Evolutionary conservation across 1,140 invertebrate species (phyloP).

Genomic region (Drosophila takahashii): DNA sequence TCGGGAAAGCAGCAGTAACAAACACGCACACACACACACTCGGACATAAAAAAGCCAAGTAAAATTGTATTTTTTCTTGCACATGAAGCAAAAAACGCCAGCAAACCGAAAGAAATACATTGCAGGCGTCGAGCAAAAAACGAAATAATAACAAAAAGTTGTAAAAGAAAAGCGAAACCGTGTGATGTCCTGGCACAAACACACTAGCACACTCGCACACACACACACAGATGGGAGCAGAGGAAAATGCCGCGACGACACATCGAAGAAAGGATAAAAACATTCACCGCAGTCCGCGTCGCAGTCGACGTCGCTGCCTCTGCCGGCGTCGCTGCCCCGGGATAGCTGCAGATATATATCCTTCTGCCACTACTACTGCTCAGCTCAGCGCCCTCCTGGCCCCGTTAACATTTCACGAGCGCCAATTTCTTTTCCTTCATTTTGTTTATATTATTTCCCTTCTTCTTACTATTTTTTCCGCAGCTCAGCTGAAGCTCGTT

Average conservation of each 20-base stretch:
- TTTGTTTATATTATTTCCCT: conserved; percentile 76
- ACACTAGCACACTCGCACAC: conserved; percentile 30
- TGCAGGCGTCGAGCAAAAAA: conserved; percentile 75
- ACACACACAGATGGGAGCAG: conserved; percentile 24
- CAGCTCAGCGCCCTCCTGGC: conserved; percentile 33
- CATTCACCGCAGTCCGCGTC: conserved; percentile 54
- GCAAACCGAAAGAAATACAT: conserved; percentile 81
- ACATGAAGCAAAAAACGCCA: conserved; percentile 78
- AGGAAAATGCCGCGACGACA: conserved; percentile 61
- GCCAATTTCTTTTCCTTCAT: conserved; percentile 78
- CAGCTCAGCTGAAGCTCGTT: conserved; percentile 17
- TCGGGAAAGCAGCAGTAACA: conserved; percentile 52
- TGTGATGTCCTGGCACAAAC: conserved; percentile 74
- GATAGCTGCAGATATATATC: conserved; percentile 20
- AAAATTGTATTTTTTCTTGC: conserved; percentile 69
- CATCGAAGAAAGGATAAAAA: conserved; percentile 80
- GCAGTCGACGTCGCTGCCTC: conserved; percentile 13
- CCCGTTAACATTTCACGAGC: conserved; percentile 78
- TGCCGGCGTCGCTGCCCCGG: conserved; percentile 32
- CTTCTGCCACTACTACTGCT: conserved; percentile 15
- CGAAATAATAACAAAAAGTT: conserved; percentile 83
- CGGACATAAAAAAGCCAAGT: conserved; percentile 75
- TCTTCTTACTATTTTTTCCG: conserved; percentile 27
- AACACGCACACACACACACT: conserved; percentile 38
- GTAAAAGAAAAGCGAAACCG: conserved; percentile 83